phyloP scores from a whole-genome alignment of 2,888 invertebrate genomes.

The Eustalomyia histrio region DNA sequence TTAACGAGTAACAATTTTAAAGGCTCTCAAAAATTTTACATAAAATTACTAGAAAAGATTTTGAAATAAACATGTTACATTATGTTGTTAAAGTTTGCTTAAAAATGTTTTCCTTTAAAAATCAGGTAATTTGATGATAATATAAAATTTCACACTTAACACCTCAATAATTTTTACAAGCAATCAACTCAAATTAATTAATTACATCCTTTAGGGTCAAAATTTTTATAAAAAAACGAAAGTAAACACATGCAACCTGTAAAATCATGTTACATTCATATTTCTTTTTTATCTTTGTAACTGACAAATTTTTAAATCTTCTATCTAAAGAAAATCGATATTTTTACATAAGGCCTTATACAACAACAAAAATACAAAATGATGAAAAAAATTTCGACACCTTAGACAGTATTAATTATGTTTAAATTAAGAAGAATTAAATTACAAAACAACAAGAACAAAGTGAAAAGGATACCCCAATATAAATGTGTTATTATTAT shows the following conservation, averaged over 20 bases:
- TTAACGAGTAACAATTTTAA: too few relatives aligned
- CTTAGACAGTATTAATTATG: slow-evolving; percentile 59
- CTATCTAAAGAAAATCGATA: slow-evolving; percentile 45
- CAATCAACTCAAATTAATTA: slow-evolving; percentile 54
- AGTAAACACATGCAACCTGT: slow-evolving; percentile 21
- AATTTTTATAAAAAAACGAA: slow-evolving; percentile 12
- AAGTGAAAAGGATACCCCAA: slow-evolving; percentile 49
- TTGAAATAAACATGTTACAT: too few relatives aligned
- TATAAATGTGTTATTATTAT: slow-evolving; percentile 48
- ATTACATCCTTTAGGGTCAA: slow-evolving; percentile 52
- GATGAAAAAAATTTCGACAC: slow-evolving; percentile 50
- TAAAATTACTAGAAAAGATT: too few relatives aligned
- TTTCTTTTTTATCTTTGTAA: slow-evolving; percentile 15
- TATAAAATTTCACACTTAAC: slow-evolving; percentile 65
- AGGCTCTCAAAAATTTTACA: too few relatives aligned
- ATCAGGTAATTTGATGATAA: slow-evolving; percentile 42
- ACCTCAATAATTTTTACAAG: slow-evolving; percentile 60
- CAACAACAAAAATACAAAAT: background rate
- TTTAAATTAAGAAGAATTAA: slow-evolving; percentile 60
- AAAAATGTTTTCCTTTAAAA: slow-evolving; percentile 11
- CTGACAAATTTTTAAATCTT: slow-evolving; percentile 27
- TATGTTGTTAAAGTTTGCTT: too few relatives aligned
- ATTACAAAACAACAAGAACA: slow-evolving; percentile 42
- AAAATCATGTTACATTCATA: slow-evolving; percentile 19
- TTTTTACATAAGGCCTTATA: slow-evolving; percentile 14